Percentiles rank a stretch among this genome's conserved stretches.
phyloP scores from a whole-genome alignment of 2,797 vertebrate species.

The Epinephelus malabaricus region DNA sequence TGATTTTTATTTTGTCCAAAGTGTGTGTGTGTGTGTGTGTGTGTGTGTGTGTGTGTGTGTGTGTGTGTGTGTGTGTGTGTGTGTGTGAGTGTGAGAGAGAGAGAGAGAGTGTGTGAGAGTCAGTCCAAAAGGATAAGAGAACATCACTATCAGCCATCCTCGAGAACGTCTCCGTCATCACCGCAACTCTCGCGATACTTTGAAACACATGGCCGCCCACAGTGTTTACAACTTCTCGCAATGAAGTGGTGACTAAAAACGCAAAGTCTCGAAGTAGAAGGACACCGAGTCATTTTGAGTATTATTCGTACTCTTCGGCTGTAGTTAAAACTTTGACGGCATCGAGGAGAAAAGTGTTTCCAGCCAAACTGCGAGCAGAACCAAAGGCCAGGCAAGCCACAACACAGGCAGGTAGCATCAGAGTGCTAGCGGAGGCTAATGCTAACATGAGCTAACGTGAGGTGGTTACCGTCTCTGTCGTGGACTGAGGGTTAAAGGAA shows the following conservation, averaged over 20 bases:
- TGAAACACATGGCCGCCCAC: constrained; percentile 75
- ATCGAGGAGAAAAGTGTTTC: neutral
- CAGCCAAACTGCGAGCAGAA: constrained; percentile 5
- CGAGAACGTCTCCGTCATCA: neutral
- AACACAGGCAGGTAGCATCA: constrained; percentile 64
- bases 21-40: neutral
- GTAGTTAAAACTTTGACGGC: neutral
- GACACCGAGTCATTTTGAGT: neutral
- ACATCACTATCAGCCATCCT: too few species aligned
- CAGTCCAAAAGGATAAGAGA: too few species aligned
- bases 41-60: neutral
- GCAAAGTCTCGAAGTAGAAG: constrained; percentile 8
- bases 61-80: neutral
- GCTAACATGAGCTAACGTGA: constrained; percentile 56
- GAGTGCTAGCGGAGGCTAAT: constrained; percentile 63
- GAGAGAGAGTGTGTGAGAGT: neutral
- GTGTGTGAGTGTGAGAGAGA: neutral
- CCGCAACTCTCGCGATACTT: constrained; percentile 78
- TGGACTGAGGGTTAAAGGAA: neutral
- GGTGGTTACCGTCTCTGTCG: constrained; percentile 8
- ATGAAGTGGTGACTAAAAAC: constrained; percentile 49
- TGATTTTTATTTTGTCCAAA: neutral
- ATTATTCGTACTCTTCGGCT: neutral
- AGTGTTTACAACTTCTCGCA: constrained; percentile 73
- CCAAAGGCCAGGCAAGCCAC: constrained; percentile 40